A percentile compares a stretch with the other conserved stretches of the same genome.
These are phyloP conservation scores for Stigmatopora argus DNA, from an alignment of 2,113 vertebrate genomes.

Conservation along the genomic window DNA sequence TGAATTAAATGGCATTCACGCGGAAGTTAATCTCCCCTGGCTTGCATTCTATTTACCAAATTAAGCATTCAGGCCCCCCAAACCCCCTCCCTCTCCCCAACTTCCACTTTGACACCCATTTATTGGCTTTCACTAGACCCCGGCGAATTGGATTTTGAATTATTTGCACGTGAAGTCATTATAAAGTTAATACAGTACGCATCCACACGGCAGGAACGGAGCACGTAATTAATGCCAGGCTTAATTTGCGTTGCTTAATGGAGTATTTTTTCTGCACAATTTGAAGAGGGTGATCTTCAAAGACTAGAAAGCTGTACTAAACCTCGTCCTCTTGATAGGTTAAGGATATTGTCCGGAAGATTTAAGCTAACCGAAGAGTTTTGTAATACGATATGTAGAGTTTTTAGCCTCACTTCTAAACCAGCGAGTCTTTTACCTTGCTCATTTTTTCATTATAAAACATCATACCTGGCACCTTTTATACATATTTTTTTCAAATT, in stretches of 20 bases:
- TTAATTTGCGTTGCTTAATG: conserved; percentile 71
- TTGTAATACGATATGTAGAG: neutral
- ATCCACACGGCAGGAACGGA: conserved; percentile 54
- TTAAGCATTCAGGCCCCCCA: conserved; percentile 49
- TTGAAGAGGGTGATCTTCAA: conserved; percentile 71
- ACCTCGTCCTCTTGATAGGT: conserved; percentile 34
- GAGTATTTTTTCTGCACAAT: conserved; percentile 71
- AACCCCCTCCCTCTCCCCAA: neutral
- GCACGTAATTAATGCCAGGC: conserved; percentile 67
- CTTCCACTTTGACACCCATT: conserved; percentile 45
- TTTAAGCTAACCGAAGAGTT: neutral
- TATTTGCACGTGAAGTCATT: conserved; percentile 66
- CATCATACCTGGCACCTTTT: no score
- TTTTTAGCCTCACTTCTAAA: neutral
- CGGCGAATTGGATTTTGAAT: conserved; percentile 59
- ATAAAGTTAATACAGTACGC: conserved; percentile 63
- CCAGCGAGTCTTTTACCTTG: neutral
- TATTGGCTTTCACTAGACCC: conserved; percentile 41
- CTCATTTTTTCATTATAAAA: no score
- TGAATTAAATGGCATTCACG: conserved; percentile 48
- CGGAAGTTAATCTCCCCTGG: conserved; percentile 35
- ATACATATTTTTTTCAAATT: no score
- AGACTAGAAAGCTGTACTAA: conserved; percentile 42
- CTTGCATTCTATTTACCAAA: conserved; percentile 60
- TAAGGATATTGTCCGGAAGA: conserved; percentile 21